Evolutionary conservation across 2,113 vertebrate genomes (phyloP).

Genomic region (Chloropsis hardwickii): DNA sequence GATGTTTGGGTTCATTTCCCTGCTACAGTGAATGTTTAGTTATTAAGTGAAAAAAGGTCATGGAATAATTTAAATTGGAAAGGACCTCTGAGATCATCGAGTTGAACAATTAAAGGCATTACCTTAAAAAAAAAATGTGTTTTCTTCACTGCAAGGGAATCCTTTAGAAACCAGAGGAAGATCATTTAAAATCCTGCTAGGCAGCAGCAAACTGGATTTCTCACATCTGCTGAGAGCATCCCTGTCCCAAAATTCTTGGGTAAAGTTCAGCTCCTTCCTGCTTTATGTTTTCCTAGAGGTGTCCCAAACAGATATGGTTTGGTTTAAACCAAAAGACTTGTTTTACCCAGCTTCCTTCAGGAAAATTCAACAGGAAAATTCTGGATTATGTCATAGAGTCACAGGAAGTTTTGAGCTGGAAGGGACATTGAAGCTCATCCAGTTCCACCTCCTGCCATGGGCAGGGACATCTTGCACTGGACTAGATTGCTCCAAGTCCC

Average conservation of each 20-base stretch:
- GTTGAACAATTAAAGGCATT: neutral
- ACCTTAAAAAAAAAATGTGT: neutral
- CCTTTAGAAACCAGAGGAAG: neutral
- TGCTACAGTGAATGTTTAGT: neutral
- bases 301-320: neutral
- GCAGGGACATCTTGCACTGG: neutral
- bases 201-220: neutral
- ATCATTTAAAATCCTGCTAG: neutral
- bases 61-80: neutral
- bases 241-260: rapidly evolving
- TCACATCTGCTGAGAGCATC: neutral
- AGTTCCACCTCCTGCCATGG: no score
- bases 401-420: neutral
- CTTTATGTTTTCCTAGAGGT: neutral
- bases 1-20: neutral
- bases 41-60: neutral
- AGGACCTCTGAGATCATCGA: neutral
- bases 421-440: neutral
- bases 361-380: neutral
- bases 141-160: neutral
- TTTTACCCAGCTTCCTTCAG: neutral
- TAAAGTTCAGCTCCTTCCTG: neutral
- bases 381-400: neutral
- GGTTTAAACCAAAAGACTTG: neutral
- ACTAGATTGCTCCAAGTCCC: neutral